These are phyloP conservation scores for Ctenomys sociabilis DNA, from an alignment of 2,113 vertebrate species.

Conservation along the genomic window DNA sequence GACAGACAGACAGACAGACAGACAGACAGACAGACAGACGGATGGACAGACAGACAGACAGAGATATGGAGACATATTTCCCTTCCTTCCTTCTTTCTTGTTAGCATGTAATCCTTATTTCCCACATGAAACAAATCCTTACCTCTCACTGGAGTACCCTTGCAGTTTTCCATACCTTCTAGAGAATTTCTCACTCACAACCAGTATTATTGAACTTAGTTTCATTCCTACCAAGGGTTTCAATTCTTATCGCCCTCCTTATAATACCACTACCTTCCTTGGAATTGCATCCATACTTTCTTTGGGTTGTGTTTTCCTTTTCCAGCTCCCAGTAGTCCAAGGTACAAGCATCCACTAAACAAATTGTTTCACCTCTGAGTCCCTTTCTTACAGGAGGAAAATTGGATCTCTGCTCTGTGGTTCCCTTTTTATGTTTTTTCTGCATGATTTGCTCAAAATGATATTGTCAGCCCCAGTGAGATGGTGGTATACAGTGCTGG, in stretches of 20 bases:
- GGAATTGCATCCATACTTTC: neutral
- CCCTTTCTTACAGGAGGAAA: constrained; percentile 43
- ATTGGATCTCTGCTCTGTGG: constrained; percentile 6
- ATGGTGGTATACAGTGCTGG: neutral
- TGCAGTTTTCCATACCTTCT: neutral
- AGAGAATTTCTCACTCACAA: neutral
- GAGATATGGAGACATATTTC: too few relatives aligned
- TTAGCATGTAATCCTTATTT: neutral
- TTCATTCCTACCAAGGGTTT: neutral
- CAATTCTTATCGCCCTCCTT: neutral
- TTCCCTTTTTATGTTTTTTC: constrained; percentile 47
- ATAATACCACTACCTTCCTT: neutral
- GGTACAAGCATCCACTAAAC: neutral
- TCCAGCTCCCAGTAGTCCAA: neutral
- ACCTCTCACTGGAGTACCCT: too few relatives aligned
- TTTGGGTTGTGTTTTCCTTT: constrained; percentile 45
- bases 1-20: too few relatives aligned
- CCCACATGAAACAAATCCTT: neutral
- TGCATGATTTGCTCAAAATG: constrained; percentile 31
- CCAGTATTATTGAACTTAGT: neutral
- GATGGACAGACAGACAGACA: too few relatives aligned
- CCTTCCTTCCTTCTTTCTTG: too few relatives aligned
- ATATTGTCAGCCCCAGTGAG: neutral
- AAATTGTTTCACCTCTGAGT: constrained; percentile 58
- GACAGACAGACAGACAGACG: too few relatives aligned